These are phyloP conservation scores for Hirtodrosophila alboralis DNA, from an alignment of 2,888 invertebrate species.

Conservation along the genomic window DNA sequence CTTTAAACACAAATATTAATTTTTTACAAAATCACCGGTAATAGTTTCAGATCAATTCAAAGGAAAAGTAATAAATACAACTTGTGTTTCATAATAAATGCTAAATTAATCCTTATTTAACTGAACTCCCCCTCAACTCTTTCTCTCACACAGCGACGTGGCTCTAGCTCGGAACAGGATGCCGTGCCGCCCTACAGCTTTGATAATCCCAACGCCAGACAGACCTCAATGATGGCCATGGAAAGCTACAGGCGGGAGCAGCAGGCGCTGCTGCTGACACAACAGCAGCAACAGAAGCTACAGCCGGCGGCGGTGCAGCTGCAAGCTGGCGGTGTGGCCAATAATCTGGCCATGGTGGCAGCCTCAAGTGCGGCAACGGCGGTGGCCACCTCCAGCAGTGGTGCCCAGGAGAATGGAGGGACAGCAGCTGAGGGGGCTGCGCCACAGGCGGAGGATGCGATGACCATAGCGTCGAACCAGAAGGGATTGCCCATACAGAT, in stretches of 20 bases:
- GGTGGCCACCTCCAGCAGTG: slow-evolving; percentile 60
- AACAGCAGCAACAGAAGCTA: slow-evolving; percentile 49
- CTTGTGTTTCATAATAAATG: not conserved
- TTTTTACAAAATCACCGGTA: no score
- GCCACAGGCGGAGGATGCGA: slow-evolving; percentile 57
- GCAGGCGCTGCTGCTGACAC: slow-evolving; percentile 67
- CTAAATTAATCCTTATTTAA: not conserved
- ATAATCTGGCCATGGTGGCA: slow-evolving; percentile 69
- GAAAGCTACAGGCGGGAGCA: slow-evolving; percentile 82
- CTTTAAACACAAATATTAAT: no score
- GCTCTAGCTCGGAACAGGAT: slow-evolving; percentile 83
- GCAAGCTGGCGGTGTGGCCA: slow-evolving; percentile 49
- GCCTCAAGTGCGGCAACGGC: slow-evolving; percentile 68
- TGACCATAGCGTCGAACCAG: slow-evolving; percentile 58
- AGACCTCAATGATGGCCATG: slow-evolving; percentile 84
- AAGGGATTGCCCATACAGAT: slow-evolving; percentile 81
- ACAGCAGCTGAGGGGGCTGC: slow-evolving; percentile 24
- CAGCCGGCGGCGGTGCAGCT: slow-evolving; percentile 22
- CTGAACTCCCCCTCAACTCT: slow-evolving; percentile 1
- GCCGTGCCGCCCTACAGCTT: slow-evolving; percentile 84
- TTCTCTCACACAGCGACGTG: slow-evolving; percentile 66
- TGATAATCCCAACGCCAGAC: slow-evolving; percentile 81
- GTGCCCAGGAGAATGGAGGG: slow-evolving; percentile 35
- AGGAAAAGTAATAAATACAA: not conserved
- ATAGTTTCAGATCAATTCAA: no score